Conservation (phyloP, 1,140 invertebrate genomes). For the Saccostrea glomerata region DNA sequence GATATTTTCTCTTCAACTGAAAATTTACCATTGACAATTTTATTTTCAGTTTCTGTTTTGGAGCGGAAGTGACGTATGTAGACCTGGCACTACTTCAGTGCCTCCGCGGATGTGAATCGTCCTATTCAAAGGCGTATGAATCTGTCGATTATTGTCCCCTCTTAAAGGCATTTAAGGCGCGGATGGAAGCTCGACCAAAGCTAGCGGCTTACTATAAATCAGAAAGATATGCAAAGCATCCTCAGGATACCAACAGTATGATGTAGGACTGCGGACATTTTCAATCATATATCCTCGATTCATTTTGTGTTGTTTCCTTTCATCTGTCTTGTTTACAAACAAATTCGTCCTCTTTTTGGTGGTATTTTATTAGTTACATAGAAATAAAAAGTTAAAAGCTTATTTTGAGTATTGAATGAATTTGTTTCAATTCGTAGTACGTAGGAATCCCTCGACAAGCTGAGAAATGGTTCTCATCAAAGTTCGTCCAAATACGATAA, state of each 20-base stretch:
- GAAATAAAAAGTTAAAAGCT: too few species aligned
- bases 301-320: too few species aligned
- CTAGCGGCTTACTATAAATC: slow-evolving; percentile 67
- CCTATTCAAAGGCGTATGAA: slow-evolving; percentile 62
- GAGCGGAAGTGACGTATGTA: slow-evolving; percentile 66
- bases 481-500: too few species aligned
- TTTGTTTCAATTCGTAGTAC: neutral
- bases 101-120: slow-evolving; percentile 62
- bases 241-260: slow-evolving; percentile 70
- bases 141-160: slow-evolving; percentile 59
- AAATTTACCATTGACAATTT: neutral
- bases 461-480: too few species aligned
- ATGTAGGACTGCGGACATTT: slow-evolving; percentile 56
- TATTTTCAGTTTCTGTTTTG: slow-evolving; percentile 64
- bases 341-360: too few species aligned
- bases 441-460: too few species aligned
- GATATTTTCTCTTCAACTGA: too few species aligned
- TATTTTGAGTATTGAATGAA: neutral
- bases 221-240: slow-evolving; percentile 52
- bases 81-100: slow-evolving; percentile 65
- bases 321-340: too few species aligned
- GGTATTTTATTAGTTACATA: too few species aligned
- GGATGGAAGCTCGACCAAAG: slow-evolving; percentile 61
- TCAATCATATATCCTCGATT: too few species aligned
- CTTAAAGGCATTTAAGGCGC: slow-evolving; percentile 61